Conservation (phyloP, 2,113 vertebrate species). For the Corythornis madagascariensis region DNA sequence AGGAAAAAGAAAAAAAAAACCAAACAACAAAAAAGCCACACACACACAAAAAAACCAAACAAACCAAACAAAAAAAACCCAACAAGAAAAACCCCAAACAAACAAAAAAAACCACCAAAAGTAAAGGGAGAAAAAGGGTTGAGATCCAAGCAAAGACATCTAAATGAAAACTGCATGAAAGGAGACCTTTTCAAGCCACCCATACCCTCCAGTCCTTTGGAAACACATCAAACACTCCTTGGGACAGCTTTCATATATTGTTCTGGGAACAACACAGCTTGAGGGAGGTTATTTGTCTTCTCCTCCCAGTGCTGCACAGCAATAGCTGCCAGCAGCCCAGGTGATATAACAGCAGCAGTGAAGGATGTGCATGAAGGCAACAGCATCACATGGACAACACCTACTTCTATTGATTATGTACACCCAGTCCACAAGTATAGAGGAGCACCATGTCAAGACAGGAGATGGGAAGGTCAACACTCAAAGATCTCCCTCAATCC, state of each 20-base stretch:
- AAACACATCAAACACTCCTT: background rate
- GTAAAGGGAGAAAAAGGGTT: background rate
- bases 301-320: background rate
- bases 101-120: background rate
- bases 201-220: background rate
- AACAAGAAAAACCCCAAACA: background rate
- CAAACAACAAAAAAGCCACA: too few species aligned
- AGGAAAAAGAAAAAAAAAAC: background rate
- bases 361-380: rapidly evolving
- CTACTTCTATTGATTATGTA: background rate
- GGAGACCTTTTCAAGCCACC: background rate
- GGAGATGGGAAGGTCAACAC: background rate
- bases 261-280: background rate
- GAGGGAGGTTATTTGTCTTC: background rate
- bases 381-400: background rate
- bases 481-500: background rate
- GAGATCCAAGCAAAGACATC: background rate
- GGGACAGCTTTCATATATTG: background rate
- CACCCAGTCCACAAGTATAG: background rate
- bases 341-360: rapidly evolving
- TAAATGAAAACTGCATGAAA: background rate
- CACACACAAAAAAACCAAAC: too few species aligned
- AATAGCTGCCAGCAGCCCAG: rapidly evolving
- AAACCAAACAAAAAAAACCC: background rate
- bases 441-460: rapidly evolving